These are phyloP conservation scores for Oasisia sp. DNA, from an alignment of 2,888 invertebrate species.

Conservation along the genomic window DNA sequence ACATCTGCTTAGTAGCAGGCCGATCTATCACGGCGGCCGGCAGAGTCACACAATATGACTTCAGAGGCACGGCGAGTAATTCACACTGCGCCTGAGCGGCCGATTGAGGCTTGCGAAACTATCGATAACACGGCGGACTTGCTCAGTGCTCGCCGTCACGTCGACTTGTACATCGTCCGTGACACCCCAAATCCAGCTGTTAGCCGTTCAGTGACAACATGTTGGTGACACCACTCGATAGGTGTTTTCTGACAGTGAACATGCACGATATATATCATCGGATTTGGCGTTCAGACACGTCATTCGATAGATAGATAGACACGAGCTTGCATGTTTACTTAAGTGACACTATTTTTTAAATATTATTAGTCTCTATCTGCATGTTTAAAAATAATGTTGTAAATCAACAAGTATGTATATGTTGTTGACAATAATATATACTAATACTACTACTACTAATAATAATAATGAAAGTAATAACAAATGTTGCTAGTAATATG, in stretches of 20 bases:
- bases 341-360: no score
- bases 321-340: no score
- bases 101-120: neutral
- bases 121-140: neutral
- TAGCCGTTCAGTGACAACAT: neutral
- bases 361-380: no score
- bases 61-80: neutral
- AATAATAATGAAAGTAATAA: no score
- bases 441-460: no score
- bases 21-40: neutral
- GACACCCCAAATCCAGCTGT: neutral
- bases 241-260: neutral
- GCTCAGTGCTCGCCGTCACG: neutral
- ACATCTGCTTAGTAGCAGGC: conserved; percentile 17
- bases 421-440: no score
- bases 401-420: no score
- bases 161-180: neutral
- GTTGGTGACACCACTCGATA: neutral
- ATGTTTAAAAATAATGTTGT: no score
- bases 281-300: no score
- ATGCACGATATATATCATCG: no score
- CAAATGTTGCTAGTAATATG: no score
- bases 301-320: no score
- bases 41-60: neutral
- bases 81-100: neutral